Percentiles rank a stretch among this genome's conserved stretches.
Conservation (phyloP, 2,888 invertebrate genomes). For the Oxystoma pomonae region DNA sequence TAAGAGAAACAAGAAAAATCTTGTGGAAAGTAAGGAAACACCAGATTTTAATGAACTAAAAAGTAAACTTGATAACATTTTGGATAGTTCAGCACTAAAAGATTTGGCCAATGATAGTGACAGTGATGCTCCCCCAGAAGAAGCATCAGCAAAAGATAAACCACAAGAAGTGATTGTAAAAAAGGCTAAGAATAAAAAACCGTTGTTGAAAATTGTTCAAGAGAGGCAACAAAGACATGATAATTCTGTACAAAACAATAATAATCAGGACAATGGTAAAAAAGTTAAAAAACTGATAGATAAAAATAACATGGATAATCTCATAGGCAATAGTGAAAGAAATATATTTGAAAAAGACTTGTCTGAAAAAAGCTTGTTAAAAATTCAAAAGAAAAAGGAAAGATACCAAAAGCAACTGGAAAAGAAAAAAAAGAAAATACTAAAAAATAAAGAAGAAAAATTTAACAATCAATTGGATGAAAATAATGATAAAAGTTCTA, state of each 20-base stretch:
- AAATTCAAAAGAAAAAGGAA: constrained; percentile 23
- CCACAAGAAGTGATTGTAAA: constrained; percentile 26
- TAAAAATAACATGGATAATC: constrained; percentile 10
- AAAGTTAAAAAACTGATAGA: constrained; percentile 5
- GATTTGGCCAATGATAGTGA: constrained; percentile 25
- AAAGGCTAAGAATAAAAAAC: constrained; percentile 22
- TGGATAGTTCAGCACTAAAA: constrained; percentile 10
- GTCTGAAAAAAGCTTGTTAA: constrained; percentile 19
- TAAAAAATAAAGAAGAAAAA: constrained; percentile 14
- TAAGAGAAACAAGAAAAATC: constrained; percentile 1
- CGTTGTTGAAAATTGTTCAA: constrained; percentile 11
- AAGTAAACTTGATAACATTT: constrained; percentile 23
- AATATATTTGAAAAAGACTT: constrained; percentile 13
- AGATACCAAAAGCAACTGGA: constrained; percentile 20
- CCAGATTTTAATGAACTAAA: constrained; percentile 24
- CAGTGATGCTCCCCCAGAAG: constrained; percentile 36
- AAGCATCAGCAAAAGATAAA: constrained; percentile 29
- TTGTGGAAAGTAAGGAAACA: not conserved
- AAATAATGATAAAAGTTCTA: constrained; percentile 31
- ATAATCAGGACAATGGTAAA: not conserved
- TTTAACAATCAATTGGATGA: constrained; percentile 3
- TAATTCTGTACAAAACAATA: not conserved
- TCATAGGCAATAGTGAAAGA: no score
- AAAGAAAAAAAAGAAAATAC: constrained; percentile 18
- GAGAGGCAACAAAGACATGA: constrained; percentile 3